Conservation (phyloP, 2,113 vertebrate species). For the Leucoraja erinaceus region DNA sequence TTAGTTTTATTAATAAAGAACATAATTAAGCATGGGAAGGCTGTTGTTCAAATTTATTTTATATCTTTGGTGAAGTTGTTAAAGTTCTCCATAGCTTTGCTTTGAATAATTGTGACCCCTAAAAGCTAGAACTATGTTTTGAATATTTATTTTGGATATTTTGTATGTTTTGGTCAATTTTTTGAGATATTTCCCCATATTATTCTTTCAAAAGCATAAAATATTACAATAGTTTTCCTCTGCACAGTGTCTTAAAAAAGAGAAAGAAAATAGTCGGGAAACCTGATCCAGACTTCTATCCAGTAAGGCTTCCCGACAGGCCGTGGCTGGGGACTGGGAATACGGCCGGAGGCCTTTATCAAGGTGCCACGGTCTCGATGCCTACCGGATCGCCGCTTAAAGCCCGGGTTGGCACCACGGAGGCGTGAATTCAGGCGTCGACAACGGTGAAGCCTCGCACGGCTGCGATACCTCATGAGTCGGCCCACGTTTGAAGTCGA, state of each 20-base stretch:
- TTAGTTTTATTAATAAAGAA: conserved; percentile 5
- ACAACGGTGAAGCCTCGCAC: no score
- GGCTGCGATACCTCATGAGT: no score
- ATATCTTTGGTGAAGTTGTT: background rate
- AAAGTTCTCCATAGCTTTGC: background rate
- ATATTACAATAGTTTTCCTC: background rate
- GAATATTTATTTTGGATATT: background rate
- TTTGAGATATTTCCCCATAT: no score
- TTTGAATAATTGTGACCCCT: background rate
- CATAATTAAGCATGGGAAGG: conserved; percentile 15
- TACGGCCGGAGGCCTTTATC: no score
- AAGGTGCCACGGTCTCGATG: no score
- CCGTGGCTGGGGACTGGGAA: no score
- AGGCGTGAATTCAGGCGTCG: no score
- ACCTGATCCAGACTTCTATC: background rate
- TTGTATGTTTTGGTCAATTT: background rate
- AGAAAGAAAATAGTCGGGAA: background rate
- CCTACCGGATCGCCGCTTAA: no score
- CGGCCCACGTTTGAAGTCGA: no score
- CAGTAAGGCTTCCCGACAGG: background rate
- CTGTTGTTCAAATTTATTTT: conserved; percentile 7
- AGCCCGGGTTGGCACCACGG: no score
- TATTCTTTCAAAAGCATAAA: background rate
- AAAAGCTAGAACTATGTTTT: background rate
- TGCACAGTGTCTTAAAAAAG: no score